Conservation (phyloP, 1,140 invertebrate genomes). For the Uloborus diversus region DNA sequence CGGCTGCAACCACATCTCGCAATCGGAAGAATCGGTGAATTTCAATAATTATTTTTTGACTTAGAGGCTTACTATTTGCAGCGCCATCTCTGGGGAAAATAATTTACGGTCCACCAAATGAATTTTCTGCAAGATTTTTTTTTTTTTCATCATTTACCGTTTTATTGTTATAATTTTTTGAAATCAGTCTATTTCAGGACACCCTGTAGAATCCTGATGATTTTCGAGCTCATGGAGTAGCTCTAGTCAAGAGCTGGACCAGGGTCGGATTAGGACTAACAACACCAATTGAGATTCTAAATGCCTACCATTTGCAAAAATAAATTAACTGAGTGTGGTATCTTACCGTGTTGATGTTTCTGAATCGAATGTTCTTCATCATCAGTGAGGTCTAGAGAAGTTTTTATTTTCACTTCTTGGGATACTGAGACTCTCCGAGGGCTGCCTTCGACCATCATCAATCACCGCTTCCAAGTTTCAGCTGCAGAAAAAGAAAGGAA, state of each 20-base stretch:
- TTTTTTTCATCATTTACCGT: too few relatives aligned
- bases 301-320: neutral
- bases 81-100: too few relatives aligned
- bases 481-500: too few relatives aligned
- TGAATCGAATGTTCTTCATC: slow-evolving; percentile 8
- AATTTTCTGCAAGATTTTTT: too few relatives aligned
- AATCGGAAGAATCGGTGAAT: too few relatives aligned
- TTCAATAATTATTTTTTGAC: too few relatives aligned
- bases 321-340: neutral
- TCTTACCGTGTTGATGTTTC: slow-evolving; percentile 1
- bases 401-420: slow-evolving; percentile 29
- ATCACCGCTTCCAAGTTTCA: neutral
- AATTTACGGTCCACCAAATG: too few relatives aligned
- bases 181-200: neutral
- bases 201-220: neutral
- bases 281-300: neutral
- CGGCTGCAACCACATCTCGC: too few relatives aligned
- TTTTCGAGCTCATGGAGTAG: too few relatives aligned
- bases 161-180: too few relatives aligned
- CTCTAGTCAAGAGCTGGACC: neutral
- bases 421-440: slow-evolving; percentile 12
- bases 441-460: slow-evolving; percentile 48
- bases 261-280: neutral
- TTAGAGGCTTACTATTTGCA: too few relatives aligned
- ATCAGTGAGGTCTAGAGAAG: slow-evolving; percentile 11